Base-by-base conservation (phyloP, 2,888 invertebrate genomes). In the Sarcophaga carnaria region DNA sequence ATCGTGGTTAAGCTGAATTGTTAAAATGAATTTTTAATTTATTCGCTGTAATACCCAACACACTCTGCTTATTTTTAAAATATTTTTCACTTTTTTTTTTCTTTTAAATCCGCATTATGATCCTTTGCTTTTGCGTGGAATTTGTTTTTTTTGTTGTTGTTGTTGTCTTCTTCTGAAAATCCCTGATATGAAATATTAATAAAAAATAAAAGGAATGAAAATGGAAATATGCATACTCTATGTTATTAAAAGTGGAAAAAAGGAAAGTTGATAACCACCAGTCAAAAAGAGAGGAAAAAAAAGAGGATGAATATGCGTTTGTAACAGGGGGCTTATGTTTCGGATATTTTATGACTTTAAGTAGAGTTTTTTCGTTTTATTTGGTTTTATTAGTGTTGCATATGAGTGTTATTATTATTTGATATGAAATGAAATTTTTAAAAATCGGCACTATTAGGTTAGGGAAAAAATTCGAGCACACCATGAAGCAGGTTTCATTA, bases 11-110 rank as follows among this genome's bases (percentile, higher is more conserved):
- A 54, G 54, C 54, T 54, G 54, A 54, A 54, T 54, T 54, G 17
- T 54, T 14, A 54, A 54, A 54, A 54, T 54, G 54, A 54, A 54
- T 54, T 54, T 54, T 84, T 84, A 84, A 87, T 84, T 84, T 84
- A 84, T 84, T 80, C 79, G 74, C 70, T 79, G 67, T 87, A 87
- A 87, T 84, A 80, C 79, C 81, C 37, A 84, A 76, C 83, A 84
- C 86, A 84, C 84, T 67, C 54, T 37, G 17, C 54, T 12, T 12
- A 60, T 49, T 66, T 49, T 60, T 14, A 71, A 77, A 27, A 45
- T 25, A 17, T 66, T 59, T 60, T 71, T 60, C 17, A 45, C 12
- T 67, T 17, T 54, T 54, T n/a, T 67, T 20, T 11, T 67, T 49
- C 12, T 54, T 67, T 20, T 11, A 47, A 45, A 67, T 20, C 20